These are phyloP conservation scores for Phyllotis vaccarum DNA, from an alignment of 2,797 vertebrate species.

Conservation along the genomic window DNA sequence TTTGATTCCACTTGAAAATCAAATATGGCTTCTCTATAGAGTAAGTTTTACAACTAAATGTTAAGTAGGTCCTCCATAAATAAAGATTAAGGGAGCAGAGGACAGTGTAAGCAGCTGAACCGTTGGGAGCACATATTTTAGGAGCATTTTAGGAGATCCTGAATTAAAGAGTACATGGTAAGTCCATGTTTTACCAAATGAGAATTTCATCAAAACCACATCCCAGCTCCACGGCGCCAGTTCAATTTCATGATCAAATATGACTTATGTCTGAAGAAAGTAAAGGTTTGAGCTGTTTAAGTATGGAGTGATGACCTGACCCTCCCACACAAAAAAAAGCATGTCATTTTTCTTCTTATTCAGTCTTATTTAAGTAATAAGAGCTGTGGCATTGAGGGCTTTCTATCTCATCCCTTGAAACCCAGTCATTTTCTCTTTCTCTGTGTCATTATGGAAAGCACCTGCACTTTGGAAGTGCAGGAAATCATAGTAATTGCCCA, in stretches of 20 bases:
- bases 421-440: conserved; percentile 81
- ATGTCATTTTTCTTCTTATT: conserved; percentile 80
- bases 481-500: conserved; percentile 84
- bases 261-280: conserved; percentile 75
- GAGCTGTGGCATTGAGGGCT: conserved; percentile 76
- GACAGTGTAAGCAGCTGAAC: background rate
- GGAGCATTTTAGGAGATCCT: background rate
- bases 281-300: conserved; percentile 57
- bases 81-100: background rate
- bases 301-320: conserved; percentile 67
- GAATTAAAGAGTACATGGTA: background rate
- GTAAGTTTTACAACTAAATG: conserved; percentile 39
- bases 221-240: conserved; percentile 17
- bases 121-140: conserved; percentile 20
- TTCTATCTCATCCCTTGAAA: conserved; percentile 81
- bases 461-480: conserved; percentile 82
- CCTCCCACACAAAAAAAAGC: conserved; percentile 67
- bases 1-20: conserved; percentile 56
- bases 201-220: conserved; percentile 63
- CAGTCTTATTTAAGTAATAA: conserved; percentile 83
- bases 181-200: conserved; percentile 25
- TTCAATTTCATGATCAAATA: conserved; percentile 68
- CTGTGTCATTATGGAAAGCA: conserved; percentile 83
- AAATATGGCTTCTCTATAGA: conserved; percentile 56
- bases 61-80: background rate